Base-by-base conservation (phyloP, 2,888 invertebrate species). In the Neoaliturus tenellus region DNA sequence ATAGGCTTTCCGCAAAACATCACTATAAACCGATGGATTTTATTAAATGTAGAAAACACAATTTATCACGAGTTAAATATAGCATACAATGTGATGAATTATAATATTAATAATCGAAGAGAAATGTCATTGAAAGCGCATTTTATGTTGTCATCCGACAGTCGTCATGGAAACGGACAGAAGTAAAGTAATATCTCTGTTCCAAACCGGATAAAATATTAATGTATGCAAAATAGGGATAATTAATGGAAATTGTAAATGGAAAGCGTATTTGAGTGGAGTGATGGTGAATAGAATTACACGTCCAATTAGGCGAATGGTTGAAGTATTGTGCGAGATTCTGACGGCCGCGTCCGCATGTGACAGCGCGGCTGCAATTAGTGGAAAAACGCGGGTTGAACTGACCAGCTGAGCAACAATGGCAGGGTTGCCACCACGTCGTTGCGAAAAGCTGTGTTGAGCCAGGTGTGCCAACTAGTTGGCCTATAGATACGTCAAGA, bases 161-260 rank as follows among this genome's bases (percentile, higher is more conserved):
- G 20, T 67, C 31, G 28, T 17, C 8, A 39, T 20, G 39, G 12
- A 69, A 69, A 69, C 69, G 20, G n/a, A 6, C 14, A 35, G 12
- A 39, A 20, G 69, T 69, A 69, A 69, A 69, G 39, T 69, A 69
- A 69, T 69, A 69, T 39, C 69, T 58, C 31, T 39, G 39, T 69
- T 35, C 35, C 39, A 69, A 69, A 39, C 69, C 6, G 31, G 69
- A 69, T 39, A 69, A 69, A 69, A 69, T 69, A 69, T 69, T 69
- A 69, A 69, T 69, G 69, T 69, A 69, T 69, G 69, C 69, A 69
- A 69, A 69, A 69, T 39, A 69, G 69, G 69, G 69, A 69, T 69
- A 39, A 69, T 69, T 69, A 69, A 69, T 69, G 69, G 39, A 69
- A 69, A 69, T 69, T 69, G 69, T 69, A 69, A 69, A 33, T 69